A percentile compares a stretch with the other conserved stretches of the same genome.
Conservation (phyloP, 1,140 invertebrate genomes). For the Heliothis subflexa region DNA sequence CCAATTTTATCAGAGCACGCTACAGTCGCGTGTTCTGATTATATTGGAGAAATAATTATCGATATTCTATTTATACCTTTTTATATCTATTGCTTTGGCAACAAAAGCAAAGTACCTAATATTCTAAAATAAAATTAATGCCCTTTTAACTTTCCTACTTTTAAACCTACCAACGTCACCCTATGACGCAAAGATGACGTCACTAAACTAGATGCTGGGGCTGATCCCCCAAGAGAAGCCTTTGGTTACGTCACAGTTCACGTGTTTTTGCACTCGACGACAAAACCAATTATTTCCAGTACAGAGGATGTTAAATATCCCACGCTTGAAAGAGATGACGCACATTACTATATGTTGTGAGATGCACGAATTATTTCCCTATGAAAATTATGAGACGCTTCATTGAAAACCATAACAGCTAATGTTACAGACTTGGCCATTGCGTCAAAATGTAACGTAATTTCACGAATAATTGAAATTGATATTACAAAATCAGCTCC, state of each 20-base stretch:
- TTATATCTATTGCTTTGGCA: too few species aligned
- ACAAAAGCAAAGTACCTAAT: too few species aligned
- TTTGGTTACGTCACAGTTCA: not conserved
- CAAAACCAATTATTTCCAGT: slow-evolving; percentile 15
- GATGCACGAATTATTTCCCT: not conserved
- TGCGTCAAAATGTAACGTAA: not conserved
- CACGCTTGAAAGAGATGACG: not conserved
- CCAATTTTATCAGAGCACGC: too few species aligned
- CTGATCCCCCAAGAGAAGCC: not conserved
- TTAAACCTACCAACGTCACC: not conserved
- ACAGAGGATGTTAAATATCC: not conserved
- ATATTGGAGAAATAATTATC: too few species aligned
- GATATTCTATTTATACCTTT: too few species aligned
- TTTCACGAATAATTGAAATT: too few species aligned
- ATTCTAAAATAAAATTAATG: not conserved
- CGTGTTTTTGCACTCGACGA: slow-evolving; percentile 1
- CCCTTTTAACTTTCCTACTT: not conserved
- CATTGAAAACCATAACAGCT: not conserved
- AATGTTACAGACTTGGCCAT: not conserved
- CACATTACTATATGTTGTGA: not conserved
- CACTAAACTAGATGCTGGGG: not conserved
- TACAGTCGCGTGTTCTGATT: too few species aligned
- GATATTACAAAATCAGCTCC: too few species aligned
- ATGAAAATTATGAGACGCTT: not conserved
- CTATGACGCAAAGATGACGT: not conserved